Evolutionary conservation across 1,140 invertebrate genomes (phyloP).

Genomic region (Rhizoglyphus robini): DNA sequence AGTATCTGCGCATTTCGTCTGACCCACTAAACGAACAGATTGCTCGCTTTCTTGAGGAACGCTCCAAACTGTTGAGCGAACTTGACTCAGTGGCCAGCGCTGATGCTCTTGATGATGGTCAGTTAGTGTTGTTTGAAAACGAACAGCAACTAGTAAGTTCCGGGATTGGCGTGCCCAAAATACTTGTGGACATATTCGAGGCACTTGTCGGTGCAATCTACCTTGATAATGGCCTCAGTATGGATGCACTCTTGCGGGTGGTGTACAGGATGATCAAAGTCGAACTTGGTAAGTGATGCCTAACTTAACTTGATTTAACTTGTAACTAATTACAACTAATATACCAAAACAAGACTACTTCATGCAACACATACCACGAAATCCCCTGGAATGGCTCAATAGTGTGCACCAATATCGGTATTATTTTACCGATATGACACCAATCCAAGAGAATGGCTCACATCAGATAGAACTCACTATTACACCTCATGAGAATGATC

Average conservation of each 20-base stretch:
- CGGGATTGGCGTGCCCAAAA: constrained; percentile 74
- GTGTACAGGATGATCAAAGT: constrained; percentile 47
- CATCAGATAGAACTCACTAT: neutral
- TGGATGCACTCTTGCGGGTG: constrained; percentile 65
- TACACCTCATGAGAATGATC: too few relatives aligned
- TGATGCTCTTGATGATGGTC: too few relatives aligned
- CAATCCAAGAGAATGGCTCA: too few relatives aligned
- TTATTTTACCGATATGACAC: neutral
- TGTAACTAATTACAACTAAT: too few relatives aligned
- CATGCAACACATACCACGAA: neutral
- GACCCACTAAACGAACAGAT: constrained; percentile 31
- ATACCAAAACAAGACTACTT: too few relatives aligned
- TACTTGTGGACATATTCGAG: constrained; percentile 86
- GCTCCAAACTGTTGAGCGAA: constrained; percentile 8
- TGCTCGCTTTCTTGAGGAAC: constrained; percentile 4
- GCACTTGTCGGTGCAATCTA: constrained; percentile 81
- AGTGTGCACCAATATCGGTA: neutral
- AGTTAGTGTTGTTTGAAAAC: too few relatives aligned
- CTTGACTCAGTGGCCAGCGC: neutral
- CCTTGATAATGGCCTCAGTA: constrained; percentile 61
- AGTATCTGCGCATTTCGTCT: constrained; percentile 34
- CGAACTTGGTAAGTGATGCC: too few relatives aligned
- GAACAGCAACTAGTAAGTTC: constrained; percentile 42
- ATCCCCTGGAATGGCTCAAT: neutral
- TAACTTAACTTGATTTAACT: too few relatives aligned